Evolutionary conservation across 2,797 vertebrate genomes (phyloP).

Genomic region (Myotis findleyi): DNA sequence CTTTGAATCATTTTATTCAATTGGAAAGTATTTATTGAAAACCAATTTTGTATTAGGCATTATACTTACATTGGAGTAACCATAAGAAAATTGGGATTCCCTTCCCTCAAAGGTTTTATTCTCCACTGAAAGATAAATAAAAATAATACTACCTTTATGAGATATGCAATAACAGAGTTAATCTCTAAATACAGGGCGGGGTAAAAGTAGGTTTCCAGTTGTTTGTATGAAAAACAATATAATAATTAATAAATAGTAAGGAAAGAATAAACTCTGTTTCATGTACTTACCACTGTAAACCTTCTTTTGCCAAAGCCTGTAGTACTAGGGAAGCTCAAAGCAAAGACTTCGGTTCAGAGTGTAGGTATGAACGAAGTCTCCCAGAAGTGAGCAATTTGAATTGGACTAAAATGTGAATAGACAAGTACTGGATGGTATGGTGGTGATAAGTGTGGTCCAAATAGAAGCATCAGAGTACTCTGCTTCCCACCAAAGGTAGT

Average conservation of each 20-base stretch:
- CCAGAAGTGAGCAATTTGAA: neutral
- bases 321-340: neutral
- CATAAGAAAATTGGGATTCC: neutral
- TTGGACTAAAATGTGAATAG: neutral
- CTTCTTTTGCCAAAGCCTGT: neutral
- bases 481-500: neutral
- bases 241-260: neutral
- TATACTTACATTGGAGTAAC: neutral
- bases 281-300: neutral
- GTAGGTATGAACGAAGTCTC: neutral
- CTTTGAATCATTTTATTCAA: constrained; percentile 19
- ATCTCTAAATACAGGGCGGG: neutral
- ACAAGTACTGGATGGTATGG: neutral
- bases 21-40: neutral
- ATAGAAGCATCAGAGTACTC: neutral
- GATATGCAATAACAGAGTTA: neutral
- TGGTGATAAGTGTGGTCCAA: neutral
- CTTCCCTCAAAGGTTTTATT: neutral
- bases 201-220: neutral
- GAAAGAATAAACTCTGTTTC: neutral
- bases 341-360: neutral
- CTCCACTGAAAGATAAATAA: neutral
- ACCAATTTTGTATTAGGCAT: neutral
- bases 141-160: neutral
- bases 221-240: neutral